Evolutionary conservation across 2,113 vertebrate species (phyloP), one percentile per base, ranked within the genome.

Genomic region (Anhinga anhinga): DNA sequence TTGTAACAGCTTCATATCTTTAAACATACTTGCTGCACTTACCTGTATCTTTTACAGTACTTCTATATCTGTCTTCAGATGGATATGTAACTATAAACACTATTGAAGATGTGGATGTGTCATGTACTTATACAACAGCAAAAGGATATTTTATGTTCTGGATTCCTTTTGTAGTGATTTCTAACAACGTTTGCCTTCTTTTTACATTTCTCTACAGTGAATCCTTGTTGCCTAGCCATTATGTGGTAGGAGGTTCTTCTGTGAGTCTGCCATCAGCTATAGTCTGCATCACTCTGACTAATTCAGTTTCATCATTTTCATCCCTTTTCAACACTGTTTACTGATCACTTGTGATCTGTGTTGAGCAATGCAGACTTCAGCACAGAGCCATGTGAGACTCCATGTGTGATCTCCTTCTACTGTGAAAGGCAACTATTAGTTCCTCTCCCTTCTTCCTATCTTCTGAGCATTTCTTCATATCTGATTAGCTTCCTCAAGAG

Each of bases 401-500:
- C 49, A 30, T 3, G 12, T 65, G 56, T 79, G 44, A 93, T 79
- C 63, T 63, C 65, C 71, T 83, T 74, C 81, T 65, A 12, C 77
- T 40, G 32, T 71, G 52, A 79, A 55, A 56, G 52, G 56, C 81
- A 94, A 17, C 42, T 50, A 34, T 59, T 47, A 47, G 34, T 77
- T 94, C 82, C 36, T 74, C 27, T 86, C 29, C 30, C 47, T 83
- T 92, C 61, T 93, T 86, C 56, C 56, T 70, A 38, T 72, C 87
- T 89, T 96, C 56, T 82, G 70, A 91, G 30, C 11, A 36, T 91
- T 82, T 96, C 77, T 94, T 87, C 87, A 56, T 21, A 15, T 90
- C 94, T 79, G 77, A 65, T 82, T 61, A 91, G 7, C 77, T 96
- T 91, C 44, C 61, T 87, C 40, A 79, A 65, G 56, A 34, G 56